A percentile compares a stretch with the other conserved stretches of the same genome.
Evolutionary conservation across 2,113 vertebrate species (phyloP).

Genomic region (Probosciger aterrimus): DNA sequence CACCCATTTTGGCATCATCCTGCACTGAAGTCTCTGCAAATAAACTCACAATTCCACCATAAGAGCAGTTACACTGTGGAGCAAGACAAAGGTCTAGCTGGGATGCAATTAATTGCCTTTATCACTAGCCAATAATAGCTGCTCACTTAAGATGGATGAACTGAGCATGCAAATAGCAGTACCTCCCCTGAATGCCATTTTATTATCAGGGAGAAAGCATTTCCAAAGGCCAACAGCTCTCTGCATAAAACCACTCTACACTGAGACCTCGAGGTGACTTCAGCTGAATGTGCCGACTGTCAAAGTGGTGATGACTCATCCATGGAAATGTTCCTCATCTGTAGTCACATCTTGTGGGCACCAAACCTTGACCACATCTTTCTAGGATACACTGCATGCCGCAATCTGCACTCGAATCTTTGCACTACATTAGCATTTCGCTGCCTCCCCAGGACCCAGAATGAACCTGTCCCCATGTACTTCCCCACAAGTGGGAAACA

Average conservation of each 20-base stretch:
- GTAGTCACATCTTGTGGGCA: neutral
- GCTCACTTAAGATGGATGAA: neutral
- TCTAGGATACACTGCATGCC: neutral
- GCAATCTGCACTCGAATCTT: neutral
- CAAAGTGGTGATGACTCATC: neutral
- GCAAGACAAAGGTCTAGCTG: neutral
- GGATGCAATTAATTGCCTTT: neutral
- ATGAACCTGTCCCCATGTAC: neutral
- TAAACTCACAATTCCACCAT: neutral
- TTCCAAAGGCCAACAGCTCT: neutral
- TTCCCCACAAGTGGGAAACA: neutral
- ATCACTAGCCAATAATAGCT: neutral
- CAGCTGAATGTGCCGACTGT: neutral
- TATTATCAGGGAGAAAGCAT: accelerated
- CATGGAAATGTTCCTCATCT: neutral
- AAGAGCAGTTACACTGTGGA: neutral
- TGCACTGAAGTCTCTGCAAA: neutral
- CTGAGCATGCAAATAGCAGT: neutral
- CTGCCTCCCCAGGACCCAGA: neutral
- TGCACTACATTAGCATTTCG: neutral
- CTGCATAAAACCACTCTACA: neutral
- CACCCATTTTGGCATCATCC: neutral
- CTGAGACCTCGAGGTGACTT: neutral
- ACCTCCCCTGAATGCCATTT: neutral
- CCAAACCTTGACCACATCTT: neutral